Conservation (phyloP, 35 echinoderm and acorn worm genomes). For the Amphiura filiformis region DNA sequence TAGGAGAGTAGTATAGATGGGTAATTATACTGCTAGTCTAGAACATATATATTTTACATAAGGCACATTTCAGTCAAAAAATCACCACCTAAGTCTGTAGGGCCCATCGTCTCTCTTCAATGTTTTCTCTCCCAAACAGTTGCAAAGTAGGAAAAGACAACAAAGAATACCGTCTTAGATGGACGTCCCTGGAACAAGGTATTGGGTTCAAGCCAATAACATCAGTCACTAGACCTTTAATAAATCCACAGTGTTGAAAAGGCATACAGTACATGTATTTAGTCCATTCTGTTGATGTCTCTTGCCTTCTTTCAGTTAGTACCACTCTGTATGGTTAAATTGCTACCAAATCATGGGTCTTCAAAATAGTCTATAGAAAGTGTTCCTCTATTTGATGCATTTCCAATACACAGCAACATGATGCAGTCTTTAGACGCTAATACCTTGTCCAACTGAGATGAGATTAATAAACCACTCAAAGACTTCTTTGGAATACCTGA, state of each 20-base stretch:
- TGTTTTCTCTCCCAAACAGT: background rate
- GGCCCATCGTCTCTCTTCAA: conserved; percentile 2
- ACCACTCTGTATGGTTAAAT: no score
- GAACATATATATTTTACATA: conserved; percentile 10
- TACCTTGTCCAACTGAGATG: background rate
- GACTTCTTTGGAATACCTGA: conserved; percentile 4
- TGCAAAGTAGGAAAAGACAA: background rate
- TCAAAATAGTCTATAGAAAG: no score
- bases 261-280: no score
- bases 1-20: conserved; percentile 6
- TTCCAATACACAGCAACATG: no score
- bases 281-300: no score
- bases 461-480: background rate
- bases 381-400: no score
- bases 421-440: background rate
- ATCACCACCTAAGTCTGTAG: background rate
- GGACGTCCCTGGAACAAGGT: background rate
- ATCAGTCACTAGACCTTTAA: no score
- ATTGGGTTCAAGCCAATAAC: background rate
- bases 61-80: background rate
- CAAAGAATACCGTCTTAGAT: background rate
- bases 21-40: background rate
- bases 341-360: no score
- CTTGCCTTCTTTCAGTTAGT: no score
- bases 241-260: no score